Conservation (phyloP, 2,888 invertebrate species). For the Epinotia brunnichana region DNA sequence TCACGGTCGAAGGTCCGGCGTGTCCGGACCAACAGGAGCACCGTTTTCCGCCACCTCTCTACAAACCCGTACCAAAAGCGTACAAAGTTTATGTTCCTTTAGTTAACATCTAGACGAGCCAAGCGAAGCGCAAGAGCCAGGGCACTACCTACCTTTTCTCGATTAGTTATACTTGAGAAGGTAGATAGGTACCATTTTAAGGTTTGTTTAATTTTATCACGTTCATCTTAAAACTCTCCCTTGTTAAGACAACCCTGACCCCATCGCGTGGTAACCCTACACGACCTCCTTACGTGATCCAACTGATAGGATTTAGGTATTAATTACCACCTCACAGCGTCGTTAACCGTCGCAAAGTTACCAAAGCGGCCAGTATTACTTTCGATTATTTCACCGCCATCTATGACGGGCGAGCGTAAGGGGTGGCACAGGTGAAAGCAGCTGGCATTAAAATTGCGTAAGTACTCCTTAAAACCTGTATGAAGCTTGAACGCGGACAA, state of each 20-base stretch:
- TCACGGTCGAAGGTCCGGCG: too few species aligned
- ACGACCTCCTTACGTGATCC: constrained; percentile 45
- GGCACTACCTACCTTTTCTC: too few species aligned
- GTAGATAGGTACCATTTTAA: neutral
- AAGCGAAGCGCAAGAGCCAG: too few species aligned
- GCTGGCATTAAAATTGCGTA: constrained; percentile 53
- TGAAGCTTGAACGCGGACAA: constrained; percentile 17
- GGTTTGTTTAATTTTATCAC: neutral
- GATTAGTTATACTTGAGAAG: too few species aligned
- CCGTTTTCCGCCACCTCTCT: too few species aligned
- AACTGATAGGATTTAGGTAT: constrained; percentile 58
- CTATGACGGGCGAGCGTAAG: constrained; percentile 53
- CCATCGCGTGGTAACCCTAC: constrained; percentile 3
- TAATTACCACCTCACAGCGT: constrained; percentile 66
- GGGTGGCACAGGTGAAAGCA: constrained; percentile 63
- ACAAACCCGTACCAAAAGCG: too few species aligned
- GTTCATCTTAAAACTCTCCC: neutral
- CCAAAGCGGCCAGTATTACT: constrained; percentile 39
- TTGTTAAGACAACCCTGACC: neutral
- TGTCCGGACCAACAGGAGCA: too few species aligned
- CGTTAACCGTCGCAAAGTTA: constrained; percentile 50
- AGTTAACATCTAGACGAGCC: too few species aligned
- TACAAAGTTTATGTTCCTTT: too few species aligned
- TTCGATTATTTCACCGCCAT: constrained; percentile 45
- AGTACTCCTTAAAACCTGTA: constrained; percentile 53